Evolutionary conservation across 1,140 invertebrate genomes (phyloP).

Genomic region (Colletes gigas): DNA sequence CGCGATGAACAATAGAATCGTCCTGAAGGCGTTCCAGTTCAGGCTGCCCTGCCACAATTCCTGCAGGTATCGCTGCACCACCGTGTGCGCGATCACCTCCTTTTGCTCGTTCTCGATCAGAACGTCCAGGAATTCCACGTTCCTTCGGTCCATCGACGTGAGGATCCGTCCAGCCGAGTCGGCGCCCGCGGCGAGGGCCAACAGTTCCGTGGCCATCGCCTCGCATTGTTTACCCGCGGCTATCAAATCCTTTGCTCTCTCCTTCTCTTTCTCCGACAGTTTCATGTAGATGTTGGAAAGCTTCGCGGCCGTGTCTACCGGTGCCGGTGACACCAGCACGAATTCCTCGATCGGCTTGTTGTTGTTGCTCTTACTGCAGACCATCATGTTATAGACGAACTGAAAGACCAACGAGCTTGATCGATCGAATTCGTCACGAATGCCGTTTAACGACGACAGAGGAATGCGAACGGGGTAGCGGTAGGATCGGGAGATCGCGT

Average conservation of each 20-base stretch:
- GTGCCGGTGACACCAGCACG: slow-evolving; percentile 96
- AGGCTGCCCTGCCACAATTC: slow-evolving; percentile 98
- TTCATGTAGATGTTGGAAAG: slow-evolving; percentile 95
- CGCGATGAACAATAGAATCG: slow-evolving; percentile 93
- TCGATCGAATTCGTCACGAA: slow-evolving; percentile 11
- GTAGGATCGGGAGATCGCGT: slow-evolving; percentile 62
- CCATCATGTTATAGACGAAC: slow-evolving; percentile 99
- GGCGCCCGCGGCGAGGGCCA: slow-evolving; percentile 95
- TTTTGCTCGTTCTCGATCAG: slow-evolving; percentile 99
- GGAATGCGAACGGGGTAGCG: neutral
- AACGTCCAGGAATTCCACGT: slow-evolving; percentile 97
- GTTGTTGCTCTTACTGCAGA: slow-evolving; percentile 97
- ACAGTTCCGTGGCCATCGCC: slow-evolving; percentile 96
- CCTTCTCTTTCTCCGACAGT: slow-evolving; percentile 96
- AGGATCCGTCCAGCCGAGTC: slow-evolving; percentile 96
- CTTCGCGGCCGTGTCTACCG: slow-evolving; percentile 98
- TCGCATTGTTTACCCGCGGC: slow-evolving; percentile 97
- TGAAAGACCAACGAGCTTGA: slow-evolving; percentile 73
- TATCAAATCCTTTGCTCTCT: slow-evolving; percentile 97
- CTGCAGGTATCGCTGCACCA: slow-evolving; percentile 93
- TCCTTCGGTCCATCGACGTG: slow-evolving; percentile 94
- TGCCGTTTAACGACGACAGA: neutral
- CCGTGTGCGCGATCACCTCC: slow-evolving; percentile 95
- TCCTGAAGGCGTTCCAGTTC: slow-evolving; percentile 97
- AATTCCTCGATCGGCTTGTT: slow-evolving; percentile 99